These are phyloP conservation scores for Drosophila infuscata DNA, from an alignment of 2,888 invertebrate species.

Conservation along the genomic window DNA sequence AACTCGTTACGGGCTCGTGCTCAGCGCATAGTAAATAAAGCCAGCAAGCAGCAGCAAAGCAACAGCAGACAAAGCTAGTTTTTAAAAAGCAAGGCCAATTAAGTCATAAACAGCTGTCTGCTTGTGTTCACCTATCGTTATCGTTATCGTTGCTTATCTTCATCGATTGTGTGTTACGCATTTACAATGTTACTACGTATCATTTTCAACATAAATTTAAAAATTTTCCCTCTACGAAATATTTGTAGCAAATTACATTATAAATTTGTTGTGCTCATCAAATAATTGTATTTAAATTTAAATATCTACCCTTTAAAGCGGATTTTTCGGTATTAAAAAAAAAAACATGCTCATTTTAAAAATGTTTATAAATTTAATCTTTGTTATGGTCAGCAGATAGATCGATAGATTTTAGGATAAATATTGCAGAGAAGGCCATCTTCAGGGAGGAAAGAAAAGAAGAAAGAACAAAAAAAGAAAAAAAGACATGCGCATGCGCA, in stretches of 20 bases:
- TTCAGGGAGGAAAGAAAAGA: too few species aligned
- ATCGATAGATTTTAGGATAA: too few species aligned
- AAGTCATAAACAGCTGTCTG: slow-evolving; percentile 48
- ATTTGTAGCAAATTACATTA: neutral
- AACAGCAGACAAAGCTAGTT: slow-evolving; percentile 37
- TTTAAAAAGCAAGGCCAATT: slow-evolving; percentile 51
- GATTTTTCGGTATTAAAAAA: neutral
- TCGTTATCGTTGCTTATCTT: neutral
- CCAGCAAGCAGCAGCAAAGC: slow-evolving; percentile 4
- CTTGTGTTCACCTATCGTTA: slow-evolving; percentile 5
- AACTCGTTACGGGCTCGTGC: slow-evolving; percentile 12
- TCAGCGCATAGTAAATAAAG: slow-evolving; percentile 55
- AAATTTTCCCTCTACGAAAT: neutral
- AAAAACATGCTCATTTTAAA: too few species aligned
- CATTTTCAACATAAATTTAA: neutral
- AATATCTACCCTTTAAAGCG: neutral
- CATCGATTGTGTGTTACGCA: slow-evolving; percentile 1
- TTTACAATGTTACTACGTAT: neutral
- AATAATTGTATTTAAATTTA: neutral
- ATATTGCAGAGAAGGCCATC: too few species aligned
- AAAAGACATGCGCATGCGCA: too few species aligned
- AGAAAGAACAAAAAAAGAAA: too few species aligned
- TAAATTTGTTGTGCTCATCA: neutral
- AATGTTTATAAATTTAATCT: neutral
- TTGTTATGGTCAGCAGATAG: too few species aligned